Evolutionary conservation across 37 sponge, comb jelly and placozoan species (phyloP), one percentile per base, ranked within the genome.

Genomic region (Petrosia ficiformis): DNA sequence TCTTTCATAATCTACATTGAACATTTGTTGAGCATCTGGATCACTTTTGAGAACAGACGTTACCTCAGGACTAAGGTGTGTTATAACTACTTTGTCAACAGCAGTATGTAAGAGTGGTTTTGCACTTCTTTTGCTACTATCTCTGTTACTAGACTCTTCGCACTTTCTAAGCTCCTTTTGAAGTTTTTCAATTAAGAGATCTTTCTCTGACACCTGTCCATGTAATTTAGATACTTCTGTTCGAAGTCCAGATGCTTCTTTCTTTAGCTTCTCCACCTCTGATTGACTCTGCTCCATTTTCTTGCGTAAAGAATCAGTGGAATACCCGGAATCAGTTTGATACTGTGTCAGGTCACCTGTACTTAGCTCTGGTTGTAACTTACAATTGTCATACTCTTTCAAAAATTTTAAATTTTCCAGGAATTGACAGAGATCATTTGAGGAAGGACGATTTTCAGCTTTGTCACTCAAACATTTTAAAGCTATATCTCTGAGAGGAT

Each of bases 401-500:
- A 59, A 44, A 31, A 16, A 29, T 33, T 73, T 73, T 31, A 73
- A 31, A 4, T 48, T 36, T 14, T n/a, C 58, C 57, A 73, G 34
- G 2, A 6, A 34, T 28, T 26, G 58, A 30, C 74, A 73, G 74
- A 73, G 52, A 22, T 52, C 34, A 21, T 22, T 31, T 57, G 74
- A 36, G 28, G 25, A 32, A 16, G 82, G 82, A 36, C 82, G 59
- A n/a, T 33, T 3, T 39, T 40, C 59, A 2, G 21, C 34, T 32
- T 52, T 68, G 42, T 82, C 82, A 37, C 67, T 22, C 8, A 82
- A 67, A 40, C 82, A 82, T 29, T 61, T 16, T 14, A 42, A 0
- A 5, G 48, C 42, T 38, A 67, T 6, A 16, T 63, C 68, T 44
- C 42, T 38, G 36, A 82, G 59, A 2, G 75, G 75, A 33, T 82